A percentile compares a stretch with the other conserved stretches of the same genome.
Evolutionary conservation across 2,113 vertebrate species (phyloP).

Genomic region (Eubucco bourcierii): DNA sequence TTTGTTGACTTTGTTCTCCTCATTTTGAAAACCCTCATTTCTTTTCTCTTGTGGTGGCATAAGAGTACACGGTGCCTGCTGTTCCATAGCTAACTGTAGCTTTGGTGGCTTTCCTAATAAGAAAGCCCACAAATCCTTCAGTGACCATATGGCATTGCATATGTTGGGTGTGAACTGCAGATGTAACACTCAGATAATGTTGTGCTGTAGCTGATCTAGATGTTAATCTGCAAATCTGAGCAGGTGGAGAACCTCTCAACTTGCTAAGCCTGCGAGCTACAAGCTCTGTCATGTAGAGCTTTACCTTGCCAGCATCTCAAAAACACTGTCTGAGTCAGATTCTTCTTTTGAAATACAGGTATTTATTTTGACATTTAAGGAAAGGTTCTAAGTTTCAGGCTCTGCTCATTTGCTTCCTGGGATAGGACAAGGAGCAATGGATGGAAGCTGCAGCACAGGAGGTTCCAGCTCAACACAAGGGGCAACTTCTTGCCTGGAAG

Average conservation of each 20-base stretch:
- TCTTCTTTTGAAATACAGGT: background rate
- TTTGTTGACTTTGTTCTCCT: background rate
- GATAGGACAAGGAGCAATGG: no score
- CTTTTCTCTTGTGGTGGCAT: background rate
- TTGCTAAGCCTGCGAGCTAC: background rate
- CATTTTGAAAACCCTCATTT: background rate
- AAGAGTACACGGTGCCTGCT: background rate
- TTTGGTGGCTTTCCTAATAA: background rate
- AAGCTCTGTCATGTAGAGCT: background rate
- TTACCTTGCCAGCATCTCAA: background rate
- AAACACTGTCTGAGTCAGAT: background rate
- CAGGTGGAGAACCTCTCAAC: background rate
- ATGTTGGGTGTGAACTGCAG: background rate
- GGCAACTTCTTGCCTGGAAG: no score
- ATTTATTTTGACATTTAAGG: background rate
- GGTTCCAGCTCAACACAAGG: no score
- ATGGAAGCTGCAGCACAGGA: no score
- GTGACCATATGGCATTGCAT: constrained; percentile 31
- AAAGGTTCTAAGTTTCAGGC: background rate
- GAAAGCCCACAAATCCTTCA: background rate
- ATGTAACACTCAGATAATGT: background rate
- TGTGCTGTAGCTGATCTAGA: background rate
- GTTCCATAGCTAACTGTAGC: background rate
- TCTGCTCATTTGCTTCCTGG: no score
- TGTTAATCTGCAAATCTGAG: background rate